Evolutionary conservation across 2,797 vertebrate genomes (phyloP), one percentile per base, ranked within the genome.

Genomic region (Tragopan temminckii): DNA sequence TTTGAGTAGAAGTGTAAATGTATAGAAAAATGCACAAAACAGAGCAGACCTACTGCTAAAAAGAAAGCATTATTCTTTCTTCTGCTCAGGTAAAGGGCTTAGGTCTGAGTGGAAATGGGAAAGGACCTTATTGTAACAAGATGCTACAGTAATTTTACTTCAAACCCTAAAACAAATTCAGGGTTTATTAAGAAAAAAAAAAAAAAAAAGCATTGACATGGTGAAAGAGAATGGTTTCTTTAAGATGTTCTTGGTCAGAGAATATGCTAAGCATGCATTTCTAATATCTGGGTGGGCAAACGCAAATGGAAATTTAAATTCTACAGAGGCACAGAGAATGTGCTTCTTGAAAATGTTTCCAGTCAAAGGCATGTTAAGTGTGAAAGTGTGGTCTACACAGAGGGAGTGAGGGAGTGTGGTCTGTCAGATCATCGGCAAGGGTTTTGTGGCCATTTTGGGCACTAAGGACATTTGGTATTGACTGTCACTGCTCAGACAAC

Each of bases 261-360:
- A 90, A 95, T 95, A 94, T 64, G 79, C 95, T 94, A 93, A 97
- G 94, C 92, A 93, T 95, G 95, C 93, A 93, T 89, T 91, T 95
- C 93, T 89, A 94, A 83, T 89, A 92, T 88, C 96, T 96, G 96
- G 84, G 93, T 89, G 96, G 97, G 93, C 87, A 97, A 97, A 97
- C 46, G 38, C 80, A 93, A 96, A 86, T 95, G 96, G 94, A 96
- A 97, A 95, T 87, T 96, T 94, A 96, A 96, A 94, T 96, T 95
- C 97, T 97, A 96, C 62, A 81, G 95, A 97, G 95, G 95, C 75
- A 85, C 46, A 77, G 95, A 93, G 94, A 97, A 95, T 96, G 96
- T 93, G 92, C 96, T 97, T 95, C 96, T 93, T 94, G 96, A 97
- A 97, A 95, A 95, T 67, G 92, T 97, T 97, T 97, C 96, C 93